phyloP scores from a whole-genome alignment of 2,113 vertebrate genomes.

The Synchiropus splendidus region DNA sequence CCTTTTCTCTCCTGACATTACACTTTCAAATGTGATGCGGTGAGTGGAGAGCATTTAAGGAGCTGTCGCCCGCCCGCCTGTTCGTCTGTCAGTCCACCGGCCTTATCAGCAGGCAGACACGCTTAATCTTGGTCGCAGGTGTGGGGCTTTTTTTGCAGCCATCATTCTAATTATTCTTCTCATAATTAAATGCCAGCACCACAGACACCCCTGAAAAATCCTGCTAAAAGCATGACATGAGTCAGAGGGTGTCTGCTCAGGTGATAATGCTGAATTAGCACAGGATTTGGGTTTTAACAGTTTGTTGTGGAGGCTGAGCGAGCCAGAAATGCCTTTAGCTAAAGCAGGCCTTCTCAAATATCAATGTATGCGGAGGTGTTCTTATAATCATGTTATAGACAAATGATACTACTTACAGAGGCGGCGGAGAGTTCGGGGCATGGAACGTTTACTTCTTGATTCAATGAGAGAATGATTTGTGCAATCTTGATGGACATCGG shows the following conservation, averaged over 20 bases:
- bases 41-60: conserved; percentile 9
- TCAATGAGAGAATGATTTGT: too few relatives aligned
- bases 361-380: too few relatives aligned
- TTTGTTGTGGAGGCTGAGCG: background rate
- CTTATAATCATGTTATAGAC: too few relatives aligned
- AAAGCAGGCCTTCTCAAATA: too few relatives aligned
- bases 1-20: conserved; percentile 15
- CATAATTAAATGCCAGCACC: conserved; percentile 34
- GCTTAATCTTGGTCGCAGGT: conserved; percentile 25
- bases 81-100: conserved; percentile 19
- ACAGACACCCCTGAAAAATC: conserved; percentile 19
- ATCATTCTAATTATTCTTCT: conserved; percentile 38
- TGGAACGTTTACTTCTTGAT: too few relatives aligned
- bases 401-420: too few relatives aligned
- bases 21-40: conserved; percentile 21
- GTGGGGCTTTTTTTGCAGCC: conserved; percentile 10
- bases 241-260: too few relatives aligned
- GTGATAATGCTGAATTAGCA: too few relatives aligned
- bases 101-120: conserved; percentile 37
- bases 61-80: conserved; percentile 14
- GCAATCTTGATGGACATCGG: too few relatives aligned
- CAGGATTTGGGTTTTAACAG: background rate
- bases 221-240: conserved; percentile 1
- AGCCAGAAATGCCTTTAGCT: too few relatives aligned
- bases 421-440: too few relatives aligned